Base-by-base conservation (phyloP, 1,140 invertebrate species). In the Trissolcus basalis region DNA sequence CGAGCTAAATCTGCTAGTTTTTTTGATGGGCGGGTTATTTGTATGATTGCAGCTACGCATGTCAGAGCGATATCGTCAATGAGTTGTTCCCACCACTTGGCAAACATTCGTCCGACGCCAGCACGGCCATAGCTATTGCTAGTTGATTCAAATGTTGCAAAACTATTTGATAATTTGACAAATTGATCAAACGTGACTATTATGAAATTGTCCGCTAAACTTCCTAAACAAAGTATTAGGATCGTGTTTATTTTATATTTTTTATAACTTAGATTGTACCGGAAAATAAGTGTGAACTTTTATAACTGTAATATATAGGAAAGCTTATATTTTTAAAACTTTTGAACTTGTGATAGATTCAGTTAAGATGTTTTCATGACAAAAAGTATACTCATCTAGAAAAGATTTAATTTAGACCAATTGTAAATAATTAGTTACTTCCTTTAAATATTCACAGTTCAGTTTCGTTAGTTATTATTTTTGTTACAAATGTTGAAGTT, bases 1-100 rank as follows among this genome's bases (percentile, higher is more conserved):
- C 8, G 13, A 63, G 36, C 13, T 15, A 32, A 54, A 56, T 35
- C 43, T 44, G 19, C 19, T 27, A 19, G 44, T 16, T 7, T 49
- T 72, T 80, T 79, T 79, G 64, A 80, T 11, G 65, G 58, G 39
- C 71, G 72, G 76, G 72, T 79, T 88, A 79, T 88, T 88, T 89
- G 82, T 89, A 80, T 88, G 86, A 89, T 93, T 93, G 83, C 94
- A 96, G 95, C 91, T 96, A 96, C 91, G 91, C 93, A 90, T 93
- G 94, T 91, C 95, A 96, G 91, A 95, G 94, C 91, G 91, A 93
- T 91, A 94, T 94, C 89, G 94, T 96, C 90, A 94, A 96, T 93
- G 95, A 96, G 88, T 93, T 95, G 87, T 96, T 96, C 91, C 95
- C 95, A 84, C 91, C 92, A 85, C 85, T 93, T 85, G 89, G 73